Conservation (phyloP, 2,797 vertebrate species). For the Sarcoramphus papa region DNA sequence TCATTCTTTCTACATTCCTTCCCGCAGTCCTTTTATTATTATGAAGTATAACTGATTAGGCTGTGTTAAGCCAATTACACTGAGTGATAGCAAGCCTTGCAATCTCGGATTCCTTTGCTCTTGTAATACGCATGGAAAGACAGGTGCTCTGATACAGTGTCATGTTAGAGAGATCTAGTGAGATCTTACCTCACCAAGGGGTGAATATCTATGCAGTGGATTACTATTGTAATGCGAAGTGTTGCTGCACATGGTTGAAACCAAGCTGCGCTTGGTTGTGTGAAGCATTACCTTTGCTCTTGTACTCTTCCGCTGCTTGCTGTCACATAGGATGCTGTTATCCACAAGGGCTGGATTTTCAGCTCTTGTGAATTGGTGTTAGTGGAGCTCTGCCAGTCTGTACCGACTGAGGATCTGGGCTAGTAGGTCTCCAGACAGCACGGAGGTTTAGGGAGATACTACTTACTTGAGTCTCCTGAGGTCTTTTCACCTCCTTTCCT, state of each 20-base stretch:
- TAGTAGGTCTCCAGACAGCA: conserved; percentile 23
- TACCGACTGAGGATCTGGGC: not conserved
- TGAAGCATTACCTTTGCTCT: not conserved
- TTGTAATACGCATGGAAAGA: not conserved
- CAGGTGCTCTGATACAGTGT: fast-evolving
- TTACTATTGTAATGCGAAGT: not conserved
- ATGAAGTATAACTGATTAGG: not conserved
- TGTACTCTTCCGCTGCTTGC: fast-evolving
- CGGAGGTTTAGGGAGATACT: not conserved
- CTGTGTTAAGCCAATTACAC: not conserved
- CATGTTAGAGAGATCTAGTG: not conserved
- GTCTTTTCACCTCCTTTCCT: not conserved
- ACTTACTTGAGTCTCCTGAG: not conserved
- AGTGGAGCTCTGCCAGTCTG: not conserved
- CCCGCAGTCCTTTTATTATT: not conserved
- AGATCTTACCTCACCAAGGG: not conserved
- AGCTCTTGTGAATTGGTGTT: not conserved
- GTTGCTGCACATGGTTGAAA: not conserved
- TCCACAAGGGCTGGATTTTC: not conserved
- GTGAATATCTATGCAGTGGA: not conserved
- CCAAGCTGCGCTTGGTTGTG: not conserved
- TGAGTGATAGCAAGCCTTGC: not conserved
- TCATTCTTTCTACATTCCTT: not conserved
- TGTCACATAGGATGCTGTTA: fast-evolving
- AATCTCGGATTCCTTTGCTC: not conserved